phyloP scores from a whole-genome alignment of 2,113 vertebrate species.

The Ctenomys sociabilis region DNA sequence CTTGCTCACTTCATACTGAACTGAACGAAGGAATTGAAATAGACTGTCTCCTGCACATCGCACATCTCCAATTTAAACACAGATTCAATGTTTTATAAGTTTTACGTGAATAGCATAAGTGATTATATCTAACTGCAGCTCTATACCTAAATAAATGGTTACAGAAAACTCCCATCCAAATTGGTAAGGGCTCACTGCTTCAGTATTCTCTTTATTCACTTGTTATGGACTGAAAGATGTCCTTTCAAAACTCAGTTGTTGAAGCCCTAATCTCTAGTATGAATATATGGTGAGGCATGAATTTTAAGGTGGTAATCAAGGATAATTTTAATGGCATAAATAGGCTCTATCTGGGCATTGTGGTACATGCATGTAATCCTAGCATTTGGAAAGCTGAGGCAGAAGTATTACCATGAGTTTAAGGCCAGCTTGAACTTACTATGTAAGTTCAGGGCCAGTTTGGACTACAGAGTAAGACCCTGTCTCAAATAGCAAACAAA shows the following conservation, averaged over 20 bases:
- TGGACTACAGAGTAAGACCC: not conserved
- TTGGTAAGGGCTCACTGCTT: not conserved
- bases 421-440: not conserved
- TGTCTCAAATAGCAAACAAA: not conserved
- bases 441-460: not conserved
- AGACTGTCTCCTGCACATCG: not conserved
- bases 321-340: not conserved
- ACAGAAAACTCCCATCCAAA: not conserved
- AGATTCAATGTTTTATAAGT: not conserved
- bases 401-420: not conserved
- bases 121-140: not conserved
- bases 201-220: not conserved
- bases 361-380: not conserved
- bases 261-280: not conserved
- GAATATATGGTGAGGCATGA: not conserved
- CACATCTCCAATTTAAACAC: slow-evolving; percentile 4
- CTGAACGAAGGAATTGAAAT: not conserved
- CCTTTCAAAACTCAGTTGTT: not conserved
- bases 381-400: not conserved
- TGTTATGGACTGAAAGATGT: not conserved
- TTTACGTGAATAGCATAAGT: not conserved
- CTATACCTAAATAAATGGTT: not conserved
- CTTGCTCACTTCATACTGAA: not conserved
- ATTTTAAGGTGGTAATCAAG: not conserved
- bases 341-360: not conserved